Percentiles rank a stretch among this genome's conserved stretches.
phyloP scores from a whole-genome alignment of 2,888 invertebrate genomes.

The Orthonevra nobilis region DNA sequence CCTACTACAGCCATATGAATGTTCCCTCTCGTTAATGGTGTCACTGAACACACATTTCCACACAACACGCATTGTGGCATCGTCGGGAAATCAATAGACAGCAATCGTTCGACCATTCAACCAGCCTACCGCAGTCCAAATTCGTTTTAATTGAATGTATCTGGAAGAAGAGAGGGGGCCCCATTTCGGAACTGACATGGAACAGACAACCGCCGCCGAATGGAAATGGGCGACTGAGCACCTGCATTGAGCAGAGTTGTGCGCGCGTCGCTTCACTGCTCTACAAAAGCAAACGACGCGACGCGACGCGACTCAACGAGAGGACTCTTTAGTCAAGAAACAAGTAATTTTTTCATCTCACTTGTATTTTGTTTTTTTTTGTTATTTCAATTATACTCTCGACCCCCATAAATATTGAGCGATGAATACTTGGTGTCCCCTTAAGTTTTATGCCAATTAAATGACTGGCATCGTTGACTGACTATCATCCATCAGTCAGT shows the following conservation, averaged over 20 bases:
- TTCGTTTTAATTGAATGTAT: slow-evolving; percentile 59
- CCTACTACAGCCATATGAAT: no score
- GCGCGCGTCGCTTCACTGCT: slow-evolving; percentile 60
- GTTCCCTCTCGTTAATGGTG: slow-evolving; percentile 64
- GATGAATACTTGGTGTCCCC: slow-evolving; percentile 68
- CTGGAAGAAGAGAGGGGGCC: slow-evolving; percentile 26
- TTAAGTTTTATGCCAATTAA: slow-evolving; percentile 70
- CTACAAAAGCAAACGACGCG: slow-evolving; percentile 17
- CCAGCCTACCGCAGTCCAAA: slow-evolving; percentile 30
- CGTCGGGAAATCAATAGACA: slow-evolving; percentile 56
- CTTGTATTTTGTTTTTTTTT: background rate
- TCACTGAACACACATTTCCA: slow-evolving; percentile 59
- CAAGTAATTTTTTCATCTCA: slow-evolving; percentile 24
- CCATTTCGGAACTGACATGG: slow-evolving; percentile 60
- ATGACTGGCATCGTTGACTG: slow-evolving; percentile 54
- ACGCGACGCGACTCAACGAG: background rate
- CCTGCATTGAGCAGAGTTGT: slow-evolving; percentile 50
- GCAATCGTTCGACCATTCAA: slow-evolving; percentile 59
- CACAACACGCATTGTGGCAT: slow-evolving; percentile 10
- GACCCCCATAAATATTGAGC: slow-evolving; percentile 65
- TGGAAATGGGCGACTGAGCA: slow-evolving; percentile 58
- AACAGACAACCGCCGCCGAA: slow-evolving; percentile 38
- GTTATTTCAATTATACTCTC: slow-evolving; percentile 62
- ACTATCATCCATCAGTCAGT: slow-evolving; percentile 39
- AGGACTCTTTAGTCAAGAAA: slow-evolving; percentile 20